Conservation (phyloP, 2,888 invertebrate species). For the Cataglyphis livida region DNA sequence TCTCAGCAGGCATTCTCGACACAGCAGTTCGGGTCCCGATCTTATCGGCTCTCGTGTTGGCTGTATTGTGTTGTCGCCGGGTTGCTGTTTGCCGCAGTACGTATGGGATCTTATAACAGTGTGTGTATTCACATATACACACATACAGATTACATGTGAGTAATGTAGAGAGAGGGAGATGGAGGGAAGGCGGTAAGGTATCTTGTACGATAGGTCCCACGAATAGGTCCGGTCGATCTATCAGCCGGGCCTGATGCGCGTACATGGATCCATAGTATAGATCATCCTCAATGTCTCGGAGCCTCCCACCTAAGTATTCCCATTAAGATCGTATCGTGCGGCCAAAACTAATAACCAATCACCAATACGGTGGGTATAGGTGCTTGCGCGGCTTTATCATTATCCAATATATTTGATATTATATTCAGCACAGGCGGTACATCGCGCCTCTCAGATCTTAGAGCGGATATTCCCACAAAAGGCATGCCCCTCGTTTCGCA, state of each 20-base stretch:
- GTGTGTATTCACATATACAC: slow-evolving; percentile 31
- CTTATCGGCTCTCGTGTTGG: slow-evolving; percentile 81
- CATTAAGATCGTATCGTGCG: slow-evolving; percentile 83
- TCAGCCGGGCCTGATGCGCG: slow-evolving; percentile 71
- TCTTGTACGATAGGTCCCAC: slow-evolving; percentile 66
- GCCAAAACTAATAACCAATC: slow-evolving; percentile 85
- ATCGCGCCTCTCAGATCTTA: slow-evolving; percentile 65
- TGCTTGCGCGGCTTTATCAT: slow-evolving; percentile 82
- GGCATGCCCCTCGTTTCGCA: slow-evolving; percentile 43
- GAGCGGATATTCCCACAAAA: slow-evolving; percentile 14
- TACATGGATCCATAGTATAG: slow-evolving; percentile 78
- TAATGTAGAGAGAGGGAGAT: neutral
- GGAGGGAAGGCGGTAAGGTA: slow-evolving; percentile 28
- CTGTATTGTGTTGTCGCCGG: slow-evolving; percentile 80
- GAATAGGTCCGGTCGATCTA: slow-evolving; percentile 76
- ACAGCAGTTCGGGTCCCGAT: slow-evolving; percentile 80
- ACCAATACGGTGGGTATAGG: slow-evolving; percentile 77
- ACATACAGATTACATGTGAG: neutral
- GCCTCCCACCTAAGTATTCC: slow-evolving; percentile 84
- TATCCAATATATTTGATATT: slow-evolving; percentile 81
- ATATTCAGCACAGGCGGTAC: slow-evolving; percentile 68
- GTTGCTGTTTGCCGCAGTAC: slow-evolving; percentile 67
- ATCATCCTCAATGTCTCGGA: slow-evolving; percentile 82
- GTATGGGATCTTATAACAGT: slow-evolving; percentile 48
- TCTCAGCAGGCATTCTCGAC: slow-evolving; percentile 82